Evolutionary conservation across 2,888 invertebrate genomes (phyloP), one percentile per base, ranked within the genome.

Genomic region (Cantharis lateralis): DNA sequence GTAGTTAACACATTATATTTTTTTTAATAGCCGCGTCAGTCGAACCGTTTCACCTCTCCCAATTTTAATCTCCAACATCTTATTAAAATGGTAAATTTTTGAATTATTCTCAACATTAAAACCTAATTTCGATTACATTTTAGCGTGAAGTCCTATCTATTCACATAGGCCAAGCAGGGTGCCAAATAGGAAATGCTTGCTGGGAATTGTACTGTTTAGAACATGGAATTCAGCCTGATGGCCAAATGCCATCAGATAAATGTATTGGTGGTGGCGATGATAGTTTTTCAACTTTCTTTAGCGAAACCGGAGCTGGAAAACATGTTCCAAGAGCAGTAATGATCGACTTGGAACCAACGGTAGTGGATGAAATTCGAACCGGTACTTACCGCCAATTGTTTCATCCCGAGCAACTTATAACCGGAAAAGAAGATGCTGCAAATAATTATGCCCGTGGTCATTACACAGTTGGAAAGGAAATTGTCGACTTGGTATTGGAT

Each of bases 321-420:
- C 92, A 93, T 84, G 92, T 93, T 0, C 93, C 93, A 4, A 87
- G 93, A 74, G 91, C 90, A 9, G 90, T 93, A 32, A 92, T 93
- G 84, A 91, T 93, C 48, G 93, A 93, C 85, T 88, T 93, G 72
- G 93, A 93, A 86, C 93, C 93, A 62, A 93, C 93, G 66, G 93
- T 92, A 62, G 90, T 92, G 15, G 91, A 90, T 89, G 72, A 72
- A 72, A 24, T 72, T 13, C 32, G 72, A 2, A 94, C 93, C 16
- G 96, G 96, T 79, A 93, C 93, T 0, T 97, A 97, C 88, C 92
- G 95, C 0, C 93, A 93, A 84, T 90, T 97, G 68, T 97, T 96
- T 89, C 97, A 97, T 86, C 97, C 97, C 0, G 96, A 97, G 85
- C 97, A 97, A 87, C 90, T 97, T 82, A 96, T 97, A 86, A 96